phyloP scores from a whole-genome alignment of 2,113 vertebrate species.

The Pampusana beccarii region DNA sequence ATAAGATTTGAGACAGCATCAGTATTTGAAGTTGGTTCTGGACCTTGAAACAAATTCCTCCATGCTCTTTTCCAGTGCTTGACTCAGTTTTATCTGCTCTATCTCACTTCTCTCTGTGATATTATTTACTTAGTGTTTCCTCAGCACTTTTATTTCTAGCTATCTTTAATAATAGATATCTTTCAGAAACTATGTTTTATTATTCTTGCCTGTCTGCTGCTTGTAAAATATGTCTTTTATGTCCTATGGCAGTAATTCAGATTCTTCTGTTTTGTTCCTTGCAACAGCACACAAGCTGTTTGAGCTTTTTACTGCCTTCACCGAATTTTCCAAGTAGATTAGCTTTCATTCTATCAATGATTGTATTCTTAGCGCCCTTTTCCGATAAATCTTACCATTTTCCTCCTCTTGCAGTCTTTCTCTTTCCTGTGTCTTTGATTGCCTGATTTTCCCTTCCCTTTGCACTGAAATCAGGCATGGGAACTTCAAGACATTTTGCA shows the following conservation, averaged over 20 bases:
- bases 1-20: neutral
- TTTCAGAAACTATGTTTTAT: constrained; percentile 31
- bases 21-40: neutral
- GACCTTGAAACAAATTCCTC: neutral
- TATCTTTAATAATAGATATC: constrained; percentile 39
- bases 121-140: constrained; percentile 40
- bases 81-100: neutral
- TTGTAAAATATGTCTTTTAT: constrained; percentile 2
- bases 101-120: neutral
- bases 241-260: neutral
- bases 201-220: neutral
- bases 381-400: neutral
- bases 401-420: neutral
- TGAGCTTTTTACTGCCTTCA: neutral
- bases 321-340: constrained; percentile 8
- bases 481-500: neutral
- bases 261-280: constrained; percentile 12
- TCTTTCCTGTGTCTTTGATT: neutral
- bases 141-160: constrained; percentile 28
- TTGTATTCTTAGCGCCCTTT: neutral
- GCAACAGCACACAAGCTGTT: neutral
- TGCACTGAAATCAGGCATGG: neutral
- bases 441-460: neutral
- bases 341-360: neutral
- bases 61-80: neutral